phyloP scores from a whole-genome alignment of 2,797 vertebrate genomes.

The Cyclura pinguis region DNA sequence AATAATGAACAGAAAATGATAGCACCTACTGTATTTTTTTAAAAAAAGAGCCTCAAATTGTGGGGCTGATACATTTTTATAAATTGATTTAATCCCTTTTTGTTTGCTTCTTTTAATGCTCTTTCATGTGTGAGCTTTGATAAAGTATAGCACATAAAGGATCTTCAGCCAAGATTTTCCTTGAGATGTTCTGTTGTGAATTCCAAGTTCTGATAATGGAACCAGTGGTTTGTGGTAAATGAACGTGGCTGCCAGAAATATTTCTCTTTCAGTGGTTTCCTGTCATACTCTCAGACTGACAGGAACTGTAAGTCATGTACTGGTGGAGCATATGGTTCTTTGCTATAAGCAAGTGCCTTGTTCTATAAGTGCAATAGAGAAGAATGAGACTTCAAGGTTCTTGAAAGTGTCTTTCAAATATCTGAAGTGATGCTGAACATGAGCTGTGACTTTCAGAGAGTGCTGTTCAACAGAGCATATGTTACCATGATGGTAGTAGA shows the following conservation, averaged over 20 bases:
- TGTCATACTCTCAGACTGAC: conserved; percentile 40
- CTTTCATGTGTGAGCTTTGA: neutral
- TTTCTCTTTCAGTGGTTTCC: conserved; percentile 63
- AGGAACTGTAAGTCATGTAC: conserved; percentile 40
- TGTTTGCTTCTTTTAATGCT: neutral
- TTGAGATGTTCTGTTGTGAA: neutral
- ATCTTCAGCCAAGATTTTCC: conserved; percentile 5
- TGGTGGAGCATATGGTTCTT: conserved; percentile 39
- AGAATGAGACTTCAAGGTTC: conserved; percentile 3
- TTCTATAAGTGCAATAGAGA: conserved; percentile 27
- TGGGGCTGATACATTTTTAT: neutral
- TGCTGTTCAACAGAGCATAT: conserved; percentile 7
- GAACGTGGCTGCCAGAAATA: conserved; percentile 43
- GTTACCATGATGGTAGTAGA: neutral
- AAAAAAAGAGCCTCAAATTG: too few relatives aligned
- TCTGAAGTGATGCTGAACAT: conserved; percentile 29
- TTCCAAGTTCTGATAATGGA: conserved; percentile 38
- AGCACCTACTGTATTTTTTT: too few relatives aligned
- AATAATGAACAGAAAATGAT: too few relatives aligned
- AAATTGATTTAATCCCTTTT: neutral
- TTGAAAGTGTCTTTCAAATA: conserved; percentile 8
- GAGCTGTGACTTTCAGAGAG: neutral
- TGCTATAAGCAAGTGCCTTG: conserved; percentile 27
- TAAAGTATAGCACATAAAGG: neutral
- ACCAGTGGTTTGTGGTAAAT: conserved; percentile 32